These are phyloP conservation scores for Luehdorfia chinensis DNA, from an alignment of 1,140 invertebrate genomes.

Conservation along the genomic window DNA sequence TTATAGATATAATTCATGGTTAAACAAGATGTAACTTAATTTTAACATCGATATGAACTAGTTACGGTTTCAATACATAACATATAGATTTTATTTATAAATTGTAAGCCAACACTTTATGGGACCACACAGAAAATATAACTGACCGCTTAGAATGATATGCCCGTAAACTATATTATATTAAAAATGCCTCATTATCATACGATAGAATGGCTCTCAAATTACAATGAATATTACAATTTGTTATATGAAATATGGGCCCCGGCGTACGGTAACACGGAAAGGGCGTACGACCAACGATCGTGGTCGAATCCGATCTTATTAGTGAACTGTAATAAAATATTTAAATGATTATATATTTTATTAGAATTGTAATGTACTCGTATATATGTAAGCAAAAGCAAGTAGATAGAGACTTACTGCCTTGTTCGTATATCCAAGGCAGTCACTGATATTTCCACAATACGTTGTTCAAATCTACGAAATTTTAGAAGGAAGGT, in stretches of 20 bases:
- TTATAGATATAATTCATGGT: too few species aligned
- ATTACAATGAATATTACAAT: slow-evolving; percentile 37
- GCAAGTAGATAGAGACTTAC: too few species aligned
- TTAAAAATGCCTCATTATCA: slow-evolving; percentile 23
- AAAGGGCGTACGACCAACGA: slow-evolving; percentile 23
- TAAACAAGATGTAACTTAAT: too few species aligned
- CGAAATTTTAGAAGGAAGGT: too few species aligned
- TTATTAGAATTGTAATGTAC: too few species aligned
- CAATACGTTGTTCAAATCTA: too few species aligned
- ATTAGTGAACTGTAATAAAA: slow-evolving; percentile 23
- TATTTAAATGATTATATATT: slow-evolving; percentile 17
- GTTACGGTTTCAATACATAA: too few species aligned
- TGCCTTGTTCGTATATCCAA: too few species aligned
- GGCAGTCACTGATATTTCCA: too few species aligned
- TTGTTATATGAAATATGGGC: slow-evolving; percentile 30
- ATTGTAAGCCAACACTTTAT: slow-evolving; percentile 8
- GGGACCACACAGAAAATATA: slow-evolving; percentile 8
- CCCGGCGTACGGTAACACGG: slow-evolving; percentile 20
- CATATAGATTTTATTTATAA: too few species aligned
- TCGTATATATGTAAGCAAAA: too few species aligned
- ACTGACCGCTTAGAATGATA: slow-evolving; percentile 5
- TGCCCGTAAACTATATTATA: slow-evolving; percentile 15
- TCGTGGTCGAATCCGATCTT: slow-evolving; percentile 18
- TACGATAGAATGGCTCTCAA: slow-evolving; percentile 30
- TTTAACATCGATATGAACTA: too few species aligned